Base-by-base conservation (phyloP, 2,888 invertebrate genomes). In the Petrolisthes manimaculis region DNA sequence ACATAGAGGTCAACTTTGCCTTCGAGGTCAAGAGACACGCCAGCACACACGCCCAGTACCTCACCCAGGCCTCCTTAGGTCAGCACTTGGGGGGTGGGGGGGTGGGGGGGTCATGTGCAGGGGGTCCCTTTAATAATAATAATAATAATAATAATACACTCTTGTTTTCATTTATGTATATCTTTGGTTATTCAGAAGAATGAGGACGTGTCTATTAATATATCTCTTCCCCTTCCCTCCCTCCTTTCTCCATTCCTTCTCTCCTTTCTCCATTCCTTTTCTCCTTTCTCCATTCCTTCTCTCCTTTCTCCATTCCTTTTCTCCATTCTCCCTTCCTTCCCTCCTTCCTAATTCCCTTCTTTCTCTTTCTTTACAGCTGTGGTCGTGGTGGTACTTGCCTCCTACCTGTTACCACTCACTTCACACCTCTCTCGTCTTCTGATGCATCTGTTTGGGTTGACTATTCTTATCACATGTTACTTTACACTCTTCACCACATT, bases 21-120 rank as follows among this genome's bases (percentile, higher is more conserved):
- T 95, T 96, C 91, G 91, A 93, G 5, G 92, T 96, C 89, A 94
- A 94, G 92, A 94, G 96, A 91, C 94, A 95, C 92, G 94, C 95
- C 0, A 94, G 94, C 0, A 94, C 94, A 0, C 94, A 94, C 21
- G 94, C 94, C 4, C 94, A 94, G 0, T 93, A 94, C 83, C 93
- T 95, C 78, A 93, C 95, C 2, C 93, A 95, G 9, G 95, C 96
- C 0, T 93, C 94, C 24, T 84, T 94, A 69, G 93, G 93, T 92
- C 91, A 80, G 51, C 14, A n/a, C 55, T 56, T 12, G 21, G 21
- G 75, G n/a, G 61, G 61, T 5, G 14, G 53, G n/a, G n/a, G n/a
- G n/a, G n/a, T n/a, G n/a, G n/a, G n/a, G n/a, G n/a, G n/a, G n/a
- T n/a, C n/a, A n/a, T n/a, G n/a, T n/a, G n/a, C n/a, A n/a, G n/a